A percentile compares a stretch with the other conserved stretches of the same genome.
phyloP scores from a whole-genome alignment of 1,140 invertebrate genomes.

The Drosophila sucinea region DNA sequence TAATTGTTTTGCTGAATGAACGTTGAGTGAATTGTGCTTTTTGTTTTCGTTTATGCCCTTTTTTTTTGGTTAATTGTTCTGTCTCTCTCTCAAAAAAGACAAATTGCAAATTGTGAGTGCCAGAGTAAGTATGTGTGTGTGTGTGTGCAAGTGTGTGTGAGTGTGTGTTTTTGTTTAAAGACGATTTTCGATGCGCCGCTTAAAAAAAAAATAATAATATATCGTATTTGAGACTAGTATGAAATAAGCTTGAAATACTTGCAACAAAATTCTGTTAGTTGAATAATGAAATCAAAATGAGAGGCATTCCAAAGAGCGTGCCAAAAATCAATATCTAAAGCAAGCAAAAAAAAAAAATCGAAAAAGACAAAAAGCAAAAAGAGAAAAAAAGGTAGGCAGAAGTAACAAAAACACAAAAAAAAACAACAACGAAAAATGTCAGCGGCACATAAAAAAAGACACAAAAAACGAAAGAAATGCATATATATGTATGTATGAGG shows the following conservation, averaged over 20 bases:
- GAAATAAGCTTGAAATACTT: neutral
- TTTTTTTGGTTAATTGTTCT: conserved; percentile 10
- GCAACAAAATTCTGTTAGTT: conserved; percentile 3
- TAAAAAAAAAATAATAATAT: conserved; percentile 2
- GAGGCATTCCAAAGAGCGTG: conserved; percentile 7
- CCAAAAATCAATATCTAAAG: conserved; percentile 14
- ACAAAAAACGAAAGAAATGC: conserved; percentile 3
- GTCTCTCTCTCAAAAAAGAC: conserved; percentile 10
- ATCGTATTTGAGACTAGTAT: conserved; percentile 1
- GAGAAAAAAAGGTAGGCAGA: conserved; percentile 1
- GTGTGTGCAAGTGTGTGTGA: neutral
- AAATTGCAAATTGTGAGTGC: conserved; percentile 7
- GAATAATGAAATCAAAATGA: conserved; percentile 4
- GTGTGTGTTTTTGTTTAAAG: conserved; percentile 11
- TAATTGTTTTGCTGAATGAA: conserved; percentile 7
- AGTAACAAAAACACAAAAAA: conserved; percentile 1
- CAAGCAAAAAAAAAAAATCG: conserved; percentile 1
- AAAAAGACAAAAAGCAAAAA: conserved; percentile 4
- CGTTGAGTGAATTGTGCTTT: conserved; percentile 6
- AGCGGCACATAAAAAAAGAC: conserved; percentile 1
- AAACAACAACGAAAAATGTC: conserved; percentile 3
- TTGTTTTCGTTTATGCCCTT: conserved; percentile 9
- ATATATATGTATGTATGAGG: conserved; percentile 4
- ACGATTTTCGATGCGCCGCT: conserved; percentile 2
- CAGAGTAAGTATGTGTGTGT: conserved; percentile 12